A percentile compares a stretch with the other conserved stretches of the same genome.
Evolutionary conservation across 2,888 invertebrate species (phyloP).

Genomic region (Alcis repandata): DNA sequence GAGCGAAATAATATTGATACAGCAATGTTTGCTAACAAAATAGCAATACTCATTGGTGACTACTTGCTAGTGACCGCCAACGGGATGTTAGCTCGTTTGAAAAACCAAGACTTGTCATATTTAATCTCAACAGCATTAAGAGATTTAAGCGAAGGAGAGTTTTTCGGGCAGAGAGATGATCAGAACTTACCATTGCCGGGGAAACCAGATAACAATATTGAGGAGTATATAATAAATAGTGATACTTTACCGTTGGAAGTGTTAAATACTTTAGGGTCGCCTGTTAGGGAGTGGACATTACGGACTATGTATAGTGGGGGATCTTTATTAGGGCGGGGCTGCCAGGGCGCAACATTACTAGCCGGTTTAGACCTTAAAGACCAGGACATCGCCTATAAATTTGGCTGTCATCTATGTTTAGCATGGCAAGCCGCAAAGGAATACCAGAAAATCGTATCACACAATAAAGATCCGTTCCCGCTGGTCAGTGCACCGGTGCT

Average conservation of each 20-base stretch:
- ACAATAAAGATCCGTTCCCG: constrained; percentile 87
- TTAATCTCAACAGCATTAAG: constrained; percentile 93
- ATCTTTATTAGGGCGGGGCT: constrained; percentile 89
- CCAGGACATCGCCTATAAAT: constrained; percentile 91
- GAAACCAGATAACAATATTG: constrained; percentile 73
- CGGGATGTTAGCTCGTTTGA: constrained; percentile 91
- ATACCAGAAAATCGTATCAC: constrained; percentile 79
- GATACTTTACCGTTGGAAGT: constrained; percentile 76
- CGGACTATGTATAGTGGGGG: constrained; percentile 91
- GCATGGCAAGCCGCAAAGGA: constrained; percentile 91
- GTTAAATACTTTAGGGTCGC: constrained; percentile 80
- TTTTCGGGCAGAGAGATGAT: constrained; percentile 90
- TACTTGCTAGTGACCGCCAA: constrained; percentile 94
- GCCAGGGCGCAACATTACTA: constrained; percentile 92
- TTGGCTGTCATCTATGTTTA: constrained; percentile 93
- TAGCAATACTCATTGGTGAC: constrained; percentile 94
- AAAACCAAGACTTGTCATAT: constrained; percentile 91
- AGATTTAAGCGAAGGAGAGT: constrained; percentile 94
- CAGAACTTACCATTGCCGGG: constrained; percentile 92
- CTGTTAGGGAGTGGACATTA: constrained; percentile 90
- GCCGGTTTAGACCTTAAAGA: constrained; percentile 89
- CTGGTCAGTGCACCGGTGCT: constrained; percentile 94
- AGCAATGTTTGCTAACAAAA: constrained; percentile 95
- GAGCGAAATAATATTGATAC: constrained; percentile 87
- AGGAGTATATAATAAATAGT: constrained; percentile 66